Evolutionary conservation across 1,140 invertebrate genomes (phyloP).

Genomic region (Drosophila repleta): DNA sequence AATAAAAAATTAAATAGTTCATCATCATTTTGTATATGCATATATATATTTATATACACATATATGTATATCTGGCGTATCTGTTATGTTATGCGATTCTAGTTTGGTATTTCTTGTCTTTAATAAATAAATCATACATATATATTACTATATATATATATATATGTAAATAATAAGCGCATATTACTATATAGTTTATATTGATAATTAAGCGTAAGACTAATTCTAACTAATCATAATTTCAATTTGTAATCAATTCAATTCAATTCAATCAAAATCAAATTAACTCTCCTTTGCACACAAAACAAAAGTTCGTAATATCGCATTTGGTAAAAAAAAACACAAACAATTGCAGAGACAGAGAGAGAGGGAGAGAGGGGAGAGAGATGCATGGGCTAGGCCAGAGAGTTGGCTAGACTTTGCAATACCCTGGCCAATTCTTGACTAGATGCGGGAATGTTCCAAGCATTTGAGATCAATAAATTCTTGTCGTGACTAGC

Average conservation of each 20-base stretch:
- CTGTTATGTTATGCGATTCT: too few relatives aligned
- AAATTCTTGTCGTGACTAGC: slow-evolving; percentile 39
- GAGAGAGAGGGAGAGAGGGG: neutral
- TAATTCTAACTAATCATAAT: slow-evolving; percentile 62
- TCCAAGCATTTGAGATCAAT: slow-evolving; percentile 50
- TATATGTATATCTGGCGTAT: slow-evolving; percentile 30
- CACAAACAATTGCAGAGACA: slow-evolving; percentile 22
- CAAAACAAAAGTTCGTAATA: slow-evolving; percentile 60
- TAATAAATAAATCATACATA: slow-evolving; percentile 21
- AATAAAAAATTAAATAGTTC: slow-evolving; percentile 80
- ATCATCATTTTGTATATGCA: slow-evolving; percentile 48
- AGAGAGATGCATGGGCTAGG: neutral
- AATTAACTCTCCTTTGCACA: slow-evolving; percentile 69
- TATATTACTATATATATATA: slow-evolving; percentile 25
- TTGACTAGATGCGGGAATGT: slow-evolving; percentile 43
- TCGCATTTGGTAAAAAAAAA: slow-evolving; percentile 58
- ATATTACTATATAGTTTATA: slow-evolving; percentile 42
- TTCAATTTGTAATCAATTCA: slow-evolving; percentile 54
- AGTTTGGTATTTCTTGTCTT: too few relatives aligned
- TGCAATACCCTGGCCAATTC: neutral
- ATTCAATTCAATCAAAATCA: slow-evolving; percentile 62
- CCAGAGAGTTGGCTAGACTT: too few relatives aligned
- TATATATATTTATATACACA: slow-evolving; percentile 29
- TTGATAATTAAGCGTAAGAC: slow-evolving; percentile 46
- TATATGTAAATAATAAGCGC: slow-evolving; percentile 48